Evolutionary conservation across 2,113 vertebrate species (phyloP).

Genomic region (Dermatemys mawii): DNA sequence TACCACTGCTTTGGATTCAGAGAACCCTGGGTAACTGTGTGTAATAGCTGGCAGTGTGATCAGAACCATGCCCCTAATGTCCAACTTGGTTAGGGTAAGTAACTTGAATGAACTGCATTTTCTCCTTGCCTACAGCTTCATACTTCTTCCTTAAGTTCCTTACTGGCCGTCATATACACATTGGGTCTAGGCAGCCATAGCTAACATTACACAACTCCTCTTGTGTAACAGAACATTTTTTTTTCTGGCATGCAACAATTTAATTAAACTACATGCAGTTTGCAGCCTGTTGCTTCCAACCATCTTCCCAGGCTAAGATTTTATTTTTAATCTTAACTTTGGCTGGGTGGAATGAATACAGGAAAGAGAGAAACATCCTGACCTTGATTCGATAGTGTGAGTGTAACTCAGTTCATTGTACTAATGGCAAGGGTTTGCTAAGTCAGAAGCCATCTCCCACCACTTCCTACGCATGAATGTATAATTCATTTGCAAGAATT

Average conservation of each 20-base stretch:
- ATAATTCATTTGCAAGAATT: not conserved
- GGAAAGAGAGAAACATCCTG: not conserved
- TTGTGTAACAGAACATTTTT: not conserved
- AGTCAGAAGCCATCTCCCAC: not conserved
- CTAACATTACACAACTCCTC: not conserved
- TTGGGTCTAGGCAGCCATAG: rapidly evolving
- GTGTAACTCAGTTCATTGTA: not conserved
- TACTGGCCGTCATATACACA: not conserved
- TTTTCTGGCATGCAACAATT: not conserved
- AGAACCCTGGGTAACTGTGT: no score
- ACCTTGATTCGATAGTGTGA: not conserved
- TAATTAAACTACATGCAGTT: not conserved
- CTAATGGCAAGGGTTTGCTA: not conserved
- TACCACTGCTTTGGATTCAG: no score
- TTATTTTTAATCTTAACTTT: not conserved
- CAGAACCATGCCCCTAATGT: not conserved
- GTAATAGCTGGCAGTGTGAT: not conserved
- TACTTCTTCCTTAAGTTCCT: not conserved
- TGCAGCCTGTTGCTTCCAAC: not conserved
- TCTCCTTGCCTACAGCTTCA: not conserved
- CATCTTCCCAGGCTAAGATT: not conserved
- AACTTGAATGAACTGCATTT: not conserved
- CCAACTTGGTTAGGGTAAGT: not conserved
- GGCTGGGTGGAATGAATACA: not conserved
- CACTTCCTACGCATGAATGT: not conserved